Evolutionary conservation across 2,888 invertebrate genomes (phyloP).

Genomic region (Invenusta paracnida): DNA sequence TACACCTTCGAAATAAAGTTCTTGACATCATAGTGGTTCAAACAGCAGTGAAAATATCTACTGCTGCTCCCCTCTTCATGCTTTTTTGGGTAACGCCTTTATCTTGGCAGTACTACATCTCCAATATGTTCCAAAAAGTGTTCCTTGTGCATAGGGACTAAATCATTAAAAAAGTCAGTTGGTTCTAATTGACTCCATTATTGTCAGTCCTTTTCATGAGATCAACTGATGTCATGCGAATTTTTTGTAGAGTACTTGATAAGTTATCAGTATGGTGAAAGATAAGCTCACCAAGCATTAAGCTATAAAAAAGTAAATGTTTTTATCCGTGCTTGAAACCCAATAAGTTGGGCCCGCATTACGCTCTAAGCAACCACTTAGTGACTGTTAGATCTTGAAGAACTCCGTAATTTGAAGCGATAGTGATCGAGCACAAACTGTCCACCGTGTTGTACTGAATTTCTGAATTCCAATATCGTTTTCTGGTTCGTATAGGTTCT

Average conservation of each 20-base stretch:
- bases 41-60: conserved; percentile 9
- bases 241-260: background rate
- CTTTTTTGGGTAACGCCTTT: background rate
- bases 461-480: background rate
- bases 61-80: conserved; percentile 18
- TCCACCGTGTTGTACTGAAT: background rate
- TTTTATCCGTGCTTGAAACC: background rate
- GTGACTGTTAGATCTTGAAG: background rate
- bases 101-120: background rate
- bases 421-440: background rate
- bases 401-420: background rate
- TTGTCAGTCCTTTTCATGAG: background rate
- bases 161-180: background rate
- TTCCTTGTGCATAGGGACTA: conserved; percentile 21
- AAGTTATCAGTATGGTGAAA: conserved; percentile 6
- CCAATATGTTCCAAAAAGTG: conserved; percentile 19
- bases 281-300: background rate
- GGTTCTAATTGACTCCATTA: conserved; percentile 9
- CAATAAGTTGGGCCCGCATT: background rate
- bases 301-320: background rate
- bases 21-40: too few relatives aligned
- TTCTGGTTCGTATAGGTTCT: background rate
- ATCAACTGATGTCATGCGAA: background rate
- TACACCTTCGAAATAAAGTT: background rate
- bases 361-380: background rate